A percentile compares a stretch with the other conserved stretches of the same genome.
Conservation (phyloP, 2,797 vertebrate genomes). For the Coilia nasus region DNA sequence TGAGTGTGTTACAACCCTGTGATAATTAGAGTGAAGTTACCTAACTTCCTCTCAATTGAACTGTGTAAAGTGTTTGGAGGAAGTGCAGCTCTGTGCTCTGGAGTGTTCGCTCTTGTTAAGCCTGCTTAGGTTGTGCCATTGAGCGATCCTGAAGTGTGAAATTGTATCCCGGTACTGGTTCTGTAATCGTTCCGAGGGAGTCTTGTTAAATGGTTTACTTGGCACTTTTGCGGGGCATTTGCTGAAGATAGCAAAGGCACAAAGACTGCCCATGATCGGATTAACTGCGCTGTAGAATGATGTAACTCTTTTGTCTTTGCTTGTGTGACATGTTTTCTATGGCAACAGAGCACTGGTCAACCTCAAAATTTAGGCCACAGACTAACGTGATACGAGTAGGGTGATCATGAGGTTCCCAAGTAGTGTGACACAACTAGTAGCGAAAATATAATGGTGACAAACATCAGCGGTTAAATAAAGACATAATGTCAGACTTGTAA, state of each 20-base stretch:
- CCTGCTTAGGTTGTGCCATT: conserved; percentile 80
- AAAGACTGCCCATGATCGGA: conserved; percentile 83
- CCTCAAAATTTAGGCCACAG: conserved; percentile 40
- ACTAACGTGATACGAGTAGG: neutral
- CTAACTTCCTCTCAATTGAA: conserved; percentile 18
- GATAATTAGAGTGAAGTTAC: conserved; percentile 26
- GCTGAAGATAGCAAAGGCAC: conserved; percentile 82
- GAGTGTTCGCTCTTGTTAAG: conserved; percentile 77
- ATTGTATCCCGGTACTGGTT: conserved; percentile 81
- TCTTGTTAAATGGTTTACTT: conserved; percentile 86
- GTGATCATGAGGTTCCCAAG: neutral
- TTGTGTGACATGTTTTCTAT: conserved; percentile 77
- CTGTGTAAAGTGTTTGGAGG: conserved; percentile 46
- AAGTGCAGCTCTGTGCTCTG: conserved; percentile 72
- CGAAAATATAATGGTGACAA: neutral
- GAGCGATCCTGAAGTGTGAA: conserved; percentile 81
- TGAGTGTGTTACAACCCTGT: neutral
- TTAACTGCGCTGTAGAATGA: conserved; percentile 82
- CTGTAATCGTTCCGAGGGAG: conserved; percentile 80
- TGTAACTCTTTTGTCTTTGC: conserved; percentile 83
- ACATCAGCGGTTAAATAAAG: conserved; percentile 3
- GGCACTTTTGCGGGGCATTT: conserved; percentile 80
- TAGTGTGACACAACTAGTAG: neutral
- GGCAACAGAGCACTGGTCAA: conserved; percentile 76
- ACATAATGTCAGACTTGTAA: conserved; percentile 12